Evolutionary conservation across 1,140 invertebrate species (phyloP), one percentile per base, ranked within the genome.

Genomic region (Apis cerana): DNA sequence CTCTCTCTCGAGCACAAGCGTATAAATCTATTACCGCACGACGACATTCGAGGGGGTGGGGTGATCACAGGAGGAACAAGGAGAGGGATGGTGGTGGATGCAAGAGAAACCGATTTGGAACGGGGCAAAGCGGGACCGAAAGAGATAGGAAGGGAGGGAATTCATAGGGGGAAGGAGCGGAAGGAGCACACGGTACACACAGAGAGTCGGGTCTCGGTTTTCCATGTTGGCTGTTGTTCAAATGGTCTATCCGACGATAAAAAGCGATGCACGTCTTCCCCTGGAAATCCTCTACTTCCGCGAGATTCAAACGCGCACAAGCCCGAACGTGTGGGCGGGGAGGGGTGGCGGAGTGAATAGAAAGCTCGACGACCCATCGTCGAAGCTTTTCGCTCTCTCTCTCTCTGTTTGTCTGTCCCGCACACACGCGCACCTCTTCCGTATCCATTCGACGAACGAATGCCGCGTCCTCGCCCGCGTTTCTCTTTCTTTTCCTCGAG

Each of bases 211-310:
- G 75, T 83, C 86, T 91, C 87, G 78, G 83, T 85, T 89, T 90
- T 89, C 85, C 87, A 90, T 91, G 90, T 92, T 93, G 92, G 92
- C 91, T 90, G 88, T 92, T 93, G 91, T 93, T 93, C 92, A 93
- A 93, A 92, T 90, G 88, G 86, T 91, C 90, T 90, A 91, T 89
- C 83, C 87, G 87, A 92, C 90, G 89, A 93, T 93, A 92, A 93
- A 93, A 92, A 91, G 87, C 88, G 82, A 92, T 90, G 91, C 91
- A 91, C 89, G 89, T 92, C 89, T 90, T 86, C 86, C 79, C 80
- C 80, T 86, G 78, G 86, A 92, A 91, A 91, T 91, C 88, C 88
- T 88, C 88, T 81, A 87, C 86, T 90, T 90, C 88, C 89, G 85
- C 86, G 86, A 88, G 87, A 90, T 91, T 92, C 90, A 90, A 92